phyloP scores from a whole-genome alignment of 2,113 vertebrate species.

The Emydura subglobosa region DNA sequence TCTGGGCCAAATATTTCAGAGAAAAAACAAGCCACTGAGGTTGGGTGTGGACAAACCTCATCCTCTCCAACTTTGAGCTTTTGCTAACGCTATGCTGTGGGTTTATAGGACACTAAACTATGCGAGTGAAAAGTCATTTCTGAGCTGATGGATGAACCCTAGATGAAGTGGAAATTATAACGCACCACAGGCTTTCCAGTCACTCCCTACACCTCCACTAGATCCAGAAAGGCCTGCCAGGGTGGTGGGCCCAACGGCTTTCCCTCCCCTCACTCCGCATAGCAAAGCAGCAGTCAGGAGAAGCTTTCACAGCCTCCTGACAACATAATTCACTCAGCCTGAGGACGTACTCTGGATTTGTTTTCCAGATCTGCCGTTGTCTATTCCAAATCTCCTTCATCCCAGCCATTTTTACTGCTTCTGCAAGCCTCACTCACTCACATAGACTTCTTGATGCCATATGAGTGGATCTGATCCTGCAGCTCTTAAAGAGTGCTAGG shows the following conservation, averaged over 20 bases:
- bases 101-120: neutral
- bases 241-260: neutral
- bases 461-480: neutral
- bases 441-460: neutral
- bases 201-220: neutral
- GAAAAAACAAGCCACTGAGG: neutral
- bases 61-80: neutral
- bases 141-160: neutral
- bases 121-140: neutral
- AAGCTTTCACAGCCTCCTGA: neutral
- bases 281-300: neutral
- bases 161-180: neutral
- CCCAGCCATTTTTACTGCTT: neutral
- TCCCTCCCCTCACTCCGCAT: neutral
- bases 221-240: neutral
- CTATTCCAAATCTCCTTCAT: neutral
- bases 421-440: neutral
- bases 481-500: neutral
- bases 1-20: neutral
- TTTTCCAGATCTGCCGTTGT: neutral
- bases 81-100: neutral
- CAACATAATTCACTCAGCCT: neutral
- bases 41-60: fast-evolving
- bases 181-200: neutral
- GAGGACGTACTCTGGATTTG: neutral